Percentiles rank a stretch among this genome's conserved stretches.
Conservation (phyloP, 1,140 invertebrate genomes). For the Zaprionus lachaisei region DNA sequence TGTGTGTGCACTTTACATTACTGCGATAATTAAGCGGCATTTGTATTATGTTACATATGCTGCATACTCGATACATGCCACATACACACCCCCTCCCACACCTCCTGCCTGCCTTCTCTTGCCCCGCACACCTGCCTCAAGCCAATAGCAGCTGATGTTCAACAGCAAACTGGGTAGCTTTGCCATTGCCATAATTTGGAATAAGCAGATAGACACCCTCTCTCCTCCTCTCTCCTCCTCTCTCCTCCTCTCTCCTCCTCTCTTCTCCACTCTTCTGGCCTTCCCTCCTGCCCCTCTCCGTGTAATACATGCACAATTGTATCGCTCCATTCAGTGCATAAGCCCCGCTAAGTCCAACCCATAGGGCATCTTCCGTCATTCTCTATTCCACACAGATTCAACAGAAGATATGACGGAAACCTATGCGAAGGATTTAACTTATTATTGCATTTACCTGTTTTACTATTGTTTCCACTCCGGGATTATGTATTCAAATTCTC, state of each 20-base stretch:
- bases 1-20: slow-evolving; percentile 29
- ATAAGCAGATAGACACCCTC: background rate
- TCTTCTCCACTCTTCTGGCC: background rate
- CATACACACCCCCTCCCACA: background rate
- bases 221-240: too few relatives aligned
- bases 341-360: background rate
- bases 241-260: too few relatives aligned
- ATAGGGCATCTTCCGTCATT: background rate
- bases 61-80: slow-evolving; percentile 26
- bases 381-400: background rate
- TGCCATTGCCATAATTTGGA: slow-evolving; percentile 11
- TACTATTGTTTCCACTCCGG: background rate
- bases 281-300: too few relatives aligned
- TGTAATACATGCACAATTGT: background rate
- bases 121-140: slow-evolving; percentile 1
- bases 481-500: background rate
- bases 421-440: background rate
- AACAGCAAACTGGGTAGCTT: background rate
- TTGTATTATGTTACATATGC: slow-evolving; percentile 37
- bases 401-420: background rate
- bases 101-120: background rate
- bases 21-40: slow-evolving; percentile 50
- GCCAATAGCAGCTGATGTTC: slow-evolving; percentile 11
- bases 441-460: background rate
- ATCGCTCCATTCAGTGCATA: background rate